Conservation (phyloP, 2,113 vertebrate species). For the Alaudala cheleensis region DNA sequence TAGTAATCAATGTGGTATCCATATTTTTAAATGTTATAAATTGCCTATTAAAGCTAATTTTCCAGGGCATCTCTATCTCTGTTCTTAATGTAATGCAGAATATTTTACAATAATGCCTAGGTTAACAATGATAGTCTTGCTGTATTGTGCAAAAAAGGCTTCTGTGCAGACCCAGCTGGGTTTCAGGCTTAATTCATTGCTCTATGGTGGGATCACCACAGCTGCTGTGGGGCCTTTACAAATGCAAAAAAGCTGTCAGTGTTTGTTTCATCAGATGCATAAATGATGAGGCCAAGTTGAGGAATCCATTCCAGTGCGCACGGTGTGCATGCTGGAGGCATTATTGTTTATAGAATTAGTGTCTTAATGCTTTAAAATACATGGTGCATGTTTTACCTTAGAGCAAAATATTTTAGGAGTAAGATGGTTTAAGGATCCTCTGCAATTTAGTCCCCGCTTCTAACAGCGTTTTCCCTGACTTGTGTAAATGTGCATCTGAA, state of each 20-base stretch:
- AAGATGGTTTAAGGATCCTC: constrained; percentile 41
- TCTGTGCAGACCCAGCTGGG: constrained; percentile 95
- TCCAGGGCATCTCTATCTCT: constrained; percentile 69
- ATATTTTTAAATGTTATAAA: constrained; percentile 64
- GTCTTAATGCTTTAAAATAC: constrained; percentile 86
- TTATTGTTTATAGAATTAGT: constrained; percentile 81
- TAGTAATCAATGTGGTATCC: constrained; percentile 56
- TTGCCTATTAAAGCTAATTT: constrained; percentile 80
- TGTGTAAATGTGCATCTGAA: not conserved
- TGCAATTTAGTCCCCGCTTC: not conserved
- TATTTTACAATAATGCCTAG: constrained; percentile 82
- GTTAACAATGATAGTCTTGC: constrained; percentile 87
- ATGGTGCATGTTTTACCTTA: constrained; percentile 74
- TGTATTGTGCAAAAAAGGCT: constrained; percentile 89
- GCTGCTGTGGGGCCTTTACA: constrained; percentile 99
- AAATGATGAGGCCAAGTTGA: constrained; percentile 96
- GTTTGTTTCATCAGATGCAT: constrained; percentile 98
- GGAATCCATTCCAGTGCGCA: constrained; percentile 85
- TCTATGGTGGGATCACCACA: constrained; percentile 95
- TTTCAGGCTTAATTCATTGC: constrained; percentile 93
- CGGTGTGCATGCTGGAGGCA: constrained; percentile 78
- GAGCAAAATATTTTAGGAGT: constrained; percentile 53
- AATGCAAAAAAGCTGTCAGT: constrained; percentile 99
- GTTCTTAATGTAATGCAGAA: constrained; percentile 74
- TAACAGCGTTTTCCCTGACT: not conserved